A percentile compares a stretch with the other conserved stretches of the same genome.
Evolutionary conservation across 2,113 vertebrate species (phyloP).

Genomic region (Burhinus oedicnemus): DNA sequence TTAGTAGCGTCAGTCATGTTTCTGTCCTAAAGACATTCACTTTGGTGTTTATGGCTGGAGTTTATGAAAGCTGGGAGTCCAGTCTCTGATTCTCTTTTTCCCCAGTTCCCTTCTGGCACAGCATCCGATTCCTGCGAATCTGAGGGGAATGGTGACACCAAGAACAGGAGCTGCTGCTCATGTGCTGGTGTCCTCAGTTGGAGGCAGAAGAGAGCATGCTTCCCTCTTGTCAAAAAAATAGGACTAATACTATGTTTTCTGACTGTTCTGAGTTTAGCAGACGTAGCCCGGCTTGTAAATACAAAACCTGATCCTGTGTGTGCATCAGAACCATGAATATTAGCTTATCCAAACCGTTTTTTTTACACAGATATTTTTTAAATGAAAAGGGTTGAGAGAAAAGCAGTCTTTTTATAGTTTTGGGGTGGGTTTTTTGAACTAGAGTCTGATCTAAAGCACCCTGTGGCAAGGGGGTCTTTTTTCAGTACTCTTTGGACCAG

Average conservation of each 20-base stretch:
- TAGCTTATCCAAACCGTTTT: neutral
- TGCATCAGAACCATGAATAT: neutral
- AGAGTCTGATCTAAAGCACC: neutral
- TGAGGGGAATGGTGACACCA: neutral
- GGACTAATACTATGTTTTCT: neutral
- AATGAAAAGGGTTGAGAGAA: neutral
- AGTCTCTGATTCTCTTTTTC: neutral
- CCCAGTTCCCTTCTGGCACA: neutral
- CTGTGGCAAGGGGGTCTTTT: fast-evolving
- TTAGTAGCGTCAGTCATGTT: neutral
- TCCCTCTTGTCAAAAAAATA: neutral
- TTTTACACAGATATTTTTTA: neutral
- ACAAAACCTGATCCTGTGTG: neutral
- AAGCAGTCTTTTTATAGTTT: neutral
- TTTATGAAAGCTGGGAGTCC: neutral
- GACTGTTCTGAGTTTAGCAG: neutral
- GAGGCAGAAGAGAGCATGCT: neutral
- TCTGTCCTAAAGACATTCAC: neutral
- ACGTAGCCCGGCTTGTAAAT: neutral
- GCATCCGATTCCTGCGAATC: neutral
- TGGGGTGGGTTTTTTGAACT: neutral
- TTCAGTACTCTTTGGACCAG: neutral
- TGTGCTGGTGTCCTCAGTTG: neutral
- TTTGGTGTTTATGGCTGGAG: neutral
- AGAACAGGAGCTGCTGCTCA: neutral